Evolutionary conservation across 2,797 vertebrate species (phyloP).

Genomic region (Borostomias antarcticus): DNA sequence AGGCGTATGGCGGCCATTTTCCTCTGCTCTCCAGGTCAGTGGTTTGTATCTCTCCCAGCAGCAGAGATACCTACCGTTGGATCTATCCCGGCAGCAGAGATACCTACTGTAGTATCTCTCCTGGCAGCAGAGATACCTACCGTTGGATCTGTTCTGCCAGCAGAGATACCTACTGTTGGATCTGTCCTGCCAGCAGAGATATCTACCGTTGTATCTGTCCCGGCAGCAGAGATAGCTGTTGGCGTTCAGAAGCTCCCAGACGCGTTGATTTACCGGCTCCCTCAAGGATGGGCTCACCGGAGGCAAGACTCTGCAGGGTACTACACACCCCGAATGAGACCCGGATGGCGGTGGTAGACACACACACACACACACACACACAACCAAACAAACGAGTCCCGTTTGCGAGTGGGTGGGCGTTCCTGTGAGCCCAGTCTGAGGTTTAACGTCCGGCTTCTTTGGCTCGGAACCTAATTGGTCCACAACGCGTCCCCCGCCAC

Average conservation of each 20-base stretch:
- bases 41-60: neutral
- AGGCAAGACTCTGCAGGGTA: neutral
- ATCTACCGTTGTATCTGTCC: neutral
- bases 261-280: neutral
- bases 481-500: too few species aligned
- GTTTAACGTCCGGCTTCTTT: constrained; percentile 3
- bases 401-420: neutral
- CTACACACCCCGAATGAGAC: neutral
- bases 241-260: neutral
- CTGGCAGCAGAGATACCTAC: neutral
- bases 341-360: neutral
- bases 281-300: neutral
- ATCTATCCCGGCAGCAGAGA: too few species aligned
- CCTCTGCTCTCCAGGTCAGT: constrained; percentile 2
- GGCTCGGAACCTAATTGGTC: neutral
- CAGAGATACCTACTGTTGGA: neutral
- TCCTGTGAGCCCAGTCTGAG: neutral
- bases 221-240: constrained; percentile 8
- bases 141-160: too few species aligned
- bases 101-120: neutral
- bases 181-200: neutral
- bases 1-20: neutral
- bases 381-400: neutral
- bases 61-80: neutral
- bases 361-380: neutral